phyloP scores from a whole-genome alignment of 2,888 invertebrate species.

The Lymantria monacha region DNA sequence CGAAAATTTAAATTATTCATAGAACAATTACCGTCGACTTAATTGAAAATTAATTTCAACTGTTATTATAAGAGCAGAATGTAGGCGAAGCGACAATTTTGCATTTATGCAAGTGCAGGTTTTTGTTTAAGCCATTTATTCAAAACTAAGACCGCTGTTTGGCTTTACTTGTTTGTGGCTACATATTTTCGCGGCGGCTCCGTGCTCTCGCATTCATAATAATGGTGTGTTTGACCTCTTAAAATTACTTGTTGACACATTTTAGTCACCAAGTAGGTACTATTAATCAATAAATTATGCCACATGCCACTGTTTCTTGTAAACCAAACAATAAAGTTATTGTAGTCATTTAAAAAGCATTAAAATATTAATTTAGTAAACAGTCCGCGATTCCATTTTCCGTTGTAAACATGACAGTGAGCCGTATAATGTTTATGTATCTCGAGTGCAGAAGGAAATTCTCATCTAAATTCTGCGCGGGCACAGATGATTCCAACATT shows the following conservation, averaged over 20 bases:
- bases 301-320: conserved; percentile 18
- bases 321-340: conserved; percentile 42
- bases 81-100: conserved; percentile 34
- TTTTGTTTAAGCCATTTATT: conserved; percentile 58
- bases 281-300: conserved; percentile 29
- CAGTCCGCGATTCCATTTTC: conserved; percentile 66
- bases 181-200: conserved; percentile 69
- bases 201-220: conserved; percentile 78
- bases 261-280: conserved; percentile 37
- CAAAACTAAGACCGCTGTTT: conserved; percentile 59
- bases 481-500: conserved; percentile 71
- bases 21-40: conserved; percentile 40
- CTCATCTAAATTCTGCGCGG: conserved; percentile 76
- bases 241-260: conserved; percentile 64
- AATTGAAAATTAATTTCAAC: conserved; percentile 49
- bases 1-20: conserved; percentile 45
- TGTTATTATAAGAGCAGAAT: conserved; percentile 31
- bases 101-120: conserved; percentile 56
- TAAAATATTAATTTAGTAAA: conserved; percentile 60
- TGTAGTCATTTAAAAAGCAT: conserved; percentile 61
- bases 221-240: conserved; percentile 66
- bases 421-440: conserved; percentile 75
- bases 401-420: conserved; percentile 74
- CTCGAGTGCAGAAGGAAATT: conserved; percentile 70
- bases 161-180: conserved; percentile 63